phyloP scores from a whole-genome alignment of 1,140 invertebrate species.

The Drosophila orena region DNA sequence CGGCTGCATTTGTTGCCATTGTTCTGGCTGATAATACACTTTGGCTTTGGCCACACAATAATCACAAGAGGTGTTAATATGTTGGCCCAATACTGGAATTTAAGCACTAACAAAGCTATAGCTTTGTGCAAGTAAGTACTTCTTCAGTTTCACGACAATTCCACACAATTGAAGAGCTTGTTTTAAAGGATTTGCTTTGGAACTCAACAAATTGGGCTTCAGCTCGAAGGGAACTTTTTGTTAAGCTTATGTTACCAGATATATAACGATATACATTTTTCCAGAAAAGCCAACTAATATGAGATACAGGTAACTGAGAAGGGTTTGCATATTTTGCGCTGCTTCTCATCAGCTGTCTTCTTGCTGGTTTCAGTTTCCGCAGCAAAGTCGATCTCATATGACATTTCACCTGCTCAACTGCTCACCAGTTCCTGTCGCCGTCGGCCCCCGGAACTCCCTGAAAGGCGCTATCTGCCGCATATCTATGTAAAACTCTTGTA shows the following conservation, averaged over 20 bases:
- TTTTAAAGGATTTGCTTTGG: neutral
- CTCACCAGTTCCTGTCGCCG: slow-evolving; percentile 50
- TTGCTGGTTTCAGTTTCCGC: slow-evolving; percentile 37
- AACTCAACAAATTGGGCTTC: neutral
- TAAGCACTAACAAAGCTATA: slow-evolving; percentile 19
- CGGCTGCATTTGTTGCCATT: slow-evolving; percentile 31
- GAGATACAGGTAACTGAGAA: too few species aligned
- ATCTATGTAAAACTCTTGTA: slow-evolving; percentile 53
- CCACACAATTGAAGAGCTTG: slow-evolving; percentile 10
- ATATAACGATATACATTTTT: too few species aligned
- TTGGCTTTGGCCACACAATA: slow-evolving; percentile 14
- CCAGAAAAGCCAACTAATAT: too few species aligned
- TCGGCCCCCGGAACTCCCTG: neutral
- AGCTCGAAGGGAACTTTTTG: too few species aligned
- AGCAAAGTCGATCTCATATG: slow-evolving; percentile 47
- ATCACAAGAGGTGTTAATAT: slow-evolving; percentile 71
- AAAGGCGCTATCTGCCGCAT: slow-evolving; percentile 19
- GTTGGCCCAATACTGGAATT: slow-evolving; percentile 55
- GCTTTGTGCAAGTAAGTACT: slow-evolving; percentile 20
- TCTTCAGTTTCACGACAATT: too few species aligned
- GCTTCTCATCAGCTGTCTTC: neutral
- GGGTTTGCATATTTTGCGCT: neutral
- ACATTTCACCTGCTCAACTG: slow-evolving; percentile 64
- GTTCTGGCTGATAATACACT: slow-evolving; percentile 23
- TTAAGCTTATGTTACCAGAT: too few species aligned